Percentiles rank a stretch among this genome's conserved stretches.
phyloP scores from a whole-genome alignment of 2,797 vertebrate species.

The Diplodus sargus region DNA sequence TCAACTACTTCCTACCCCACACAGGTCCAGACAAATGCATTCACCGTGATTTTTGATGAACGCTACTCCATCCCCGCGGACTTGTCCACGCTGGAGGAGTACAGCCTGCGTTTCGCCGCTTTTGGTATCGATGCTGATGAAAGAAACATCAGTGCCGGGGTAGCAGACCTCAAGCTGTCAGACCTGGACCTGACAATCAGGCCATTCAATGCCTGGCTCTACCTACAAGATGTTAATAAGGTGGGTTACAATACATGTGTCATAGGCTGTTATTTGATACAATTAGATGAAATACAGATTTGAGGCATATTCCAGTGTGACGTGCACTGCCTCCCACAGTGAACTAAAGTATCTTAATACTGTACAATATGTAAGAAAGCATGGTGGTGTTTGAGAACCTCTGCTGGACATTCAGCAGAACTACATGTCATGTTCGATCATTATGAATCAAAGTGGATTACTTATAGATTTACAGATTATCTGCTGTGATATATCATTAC shows the following conservation, averaged over 20 bases:
- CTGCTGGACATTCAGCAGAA: slow-evolving; percentile 52
- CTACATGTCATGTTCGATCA: slow-evolving; percentile 28
- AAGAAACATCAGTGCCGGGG: slow-evolving; percentile 89
- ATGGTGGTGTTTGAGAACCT: slow-evolving; percentile 24
- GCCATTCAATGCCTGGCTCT: slow-evolving; percentile 96
- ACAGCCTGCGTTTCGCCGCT: slow-evolving; percentile 91
- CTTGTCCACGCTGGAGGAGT: slow-evolving; percentile 87
- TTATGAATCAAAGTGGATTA: not conserved
- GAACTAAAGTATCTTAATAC: not conserved
- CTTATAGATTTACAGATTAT: not conserved
- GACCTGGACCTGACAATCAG: slow-evolving; percentile 91
- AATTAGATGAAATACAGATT: not conserved
- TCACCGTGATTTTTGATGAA: slow-evolving; percentile 93
- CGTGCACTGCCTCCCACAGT: not conserved
- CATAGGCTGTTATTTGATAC: not conserved
- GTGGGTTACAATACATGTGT: slow-evolving; percentile 64
- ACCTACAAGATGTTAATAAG: slow-evolving; percentile 96
- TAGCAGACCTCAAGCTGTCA: slow-evolving; percentile 93
- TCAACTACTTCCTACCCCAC: not conserved
- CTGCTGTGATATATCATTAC: not conserved
- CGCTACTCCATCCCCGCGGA: slow-evolving; percentile 92
- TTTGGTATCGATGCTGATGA: slow-evolving; percentile 93
- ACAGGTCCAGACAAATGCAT: slow-evolving; percentile 93
- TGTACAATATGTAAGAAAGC: not conserved
- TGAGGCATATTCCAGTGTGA: not conserved